phyloP scores from a whole-genome alignment of 1,140 invertebrate species.

The Plutomurus gul region DNA sequence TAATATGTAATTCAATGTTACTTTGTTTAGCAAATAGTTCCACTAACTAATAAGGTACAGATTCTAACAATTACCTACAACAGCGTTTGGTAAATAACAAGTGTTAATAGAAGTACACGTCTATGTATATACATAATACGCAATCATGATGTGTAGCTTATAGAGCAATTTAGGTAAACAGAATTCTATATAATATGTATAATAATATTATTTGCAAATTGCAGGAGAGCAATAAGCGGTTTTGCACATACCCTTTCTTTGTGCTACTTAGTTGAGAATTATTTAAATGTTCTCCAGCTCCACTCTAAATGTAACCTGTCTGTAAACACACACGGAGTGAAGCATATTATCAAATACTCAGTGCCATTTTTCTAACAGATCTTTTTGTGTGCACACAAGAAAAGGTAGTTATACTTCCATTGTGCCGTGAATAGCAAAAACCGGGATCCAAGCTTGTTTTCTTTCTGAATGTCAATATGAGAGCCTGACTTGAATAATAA shows the following conservation, averaged over 20 bases:
- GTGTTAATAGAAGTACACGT: background rate
- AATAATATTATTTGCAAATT: too few relatives aligned
- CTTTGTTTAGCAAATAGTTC: constrained; percentile 3
- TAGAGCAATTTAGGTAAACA: too few relatives aligned
- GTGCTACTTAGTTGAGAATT: too few relatives aligned
- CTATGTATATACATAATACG: background rate
- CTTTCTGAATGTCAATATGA: background rate
- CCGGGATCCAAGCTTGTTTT: constrained; percentile 18
- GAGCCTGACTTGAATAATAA: too few relatives aligned
- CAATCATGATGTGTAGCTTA: too few relatives aligned
- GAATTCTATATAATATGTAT: too few relatives aligned
- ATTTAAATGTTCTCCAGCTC: too few relatives aligned
- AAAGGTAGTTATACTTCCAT: background rate
- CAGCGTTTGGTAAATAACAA: constrained; percentile 1
- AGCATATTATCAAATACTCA: too few relatives aligned
- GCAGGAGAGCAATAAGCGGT: background rate
- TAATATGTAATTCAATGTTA: background rate
- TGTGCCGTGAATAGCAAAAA: constrained; percentile 2
- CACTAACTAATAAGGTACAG: constrained; percentile 27
- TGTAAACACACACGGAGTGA: too few relatives aligned
- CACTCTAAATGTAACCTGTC: too few relatives aligned
- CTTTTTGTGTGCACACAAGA: background rate
- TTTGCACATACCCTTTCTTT: background rate
- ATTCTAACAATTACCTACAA: constrained; percentile 21
- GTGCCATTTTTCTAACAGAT: constrained; percentile 5